A percentile compares a stretch with the other conserved stretches of the same genome.
Evolutionary conservation across 2,888 invertebrate species (phyloP).

Genomic region (Argyresthia albistria): DNA sequence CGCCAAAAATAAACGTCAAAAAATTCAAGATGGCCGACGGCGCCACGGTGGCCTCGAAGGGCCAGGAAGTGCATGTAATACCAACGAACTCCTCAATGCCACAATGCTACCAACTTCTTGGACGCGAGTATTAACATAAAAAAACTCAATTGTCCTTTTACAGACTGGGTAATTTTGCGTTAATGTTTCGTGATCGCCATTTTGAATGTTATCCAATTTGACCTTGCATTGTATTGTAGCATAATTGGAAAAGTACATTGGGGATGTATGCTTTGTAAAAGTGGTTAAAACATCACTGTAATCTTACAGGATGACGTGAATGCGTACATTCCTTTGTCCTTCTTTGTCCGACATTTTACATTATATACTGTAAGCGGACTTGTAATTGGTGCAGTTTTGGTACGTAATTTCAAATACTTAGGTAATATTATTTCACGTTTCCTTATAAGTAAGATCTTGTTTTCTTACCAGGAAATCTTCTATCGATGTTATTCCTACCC

Average conservation of each 20-base stretch:
- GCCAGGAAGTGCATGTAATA: constrained; percentile 68
- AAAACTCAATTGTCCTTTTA: background rate
- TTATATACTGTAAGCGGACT: too few species aligned
- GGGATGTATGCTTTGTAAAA: background rate
- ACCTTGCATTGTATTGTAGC: constrained; percentile 3
- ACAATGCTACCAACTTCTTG: constrained; percentile 38
- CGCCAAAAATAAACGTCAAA: constrained; percentile 65
- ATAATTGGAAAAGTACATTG: background rate
- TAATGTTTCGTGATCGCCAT: constrained; percentile 18
- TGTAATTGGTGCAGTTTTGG: too few species aligned
- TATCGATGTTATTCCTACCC: too few species aligned
- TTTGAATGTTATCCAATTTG: constrained; percentile 21
- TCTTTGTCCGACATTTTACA: too few species aligned
- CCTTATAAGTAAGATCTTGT: too few species aligned
- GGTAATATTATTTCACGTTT: too few species aligned
- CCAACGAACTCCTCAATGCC: constrained; percentile 69
- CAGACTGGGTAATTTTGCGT: background rate
- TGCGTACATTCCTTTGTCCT: too few species aligned
- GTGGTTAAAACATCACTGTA: too few species aligned
- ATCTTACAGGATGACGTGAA: too few species aligned
- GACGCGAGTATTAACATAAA: constrained; percentile 30
- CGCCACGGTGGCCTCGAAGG: constrained; percentile 41
- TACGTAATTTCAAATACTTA: too few species aligned
- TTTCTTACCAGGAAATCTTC: too few species aligned
- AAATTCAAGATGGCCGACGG: constrained; percentile 54